Conservation (phyloP, 2,888 invertebrate species). For the Lochmaea capreae region DNA sequence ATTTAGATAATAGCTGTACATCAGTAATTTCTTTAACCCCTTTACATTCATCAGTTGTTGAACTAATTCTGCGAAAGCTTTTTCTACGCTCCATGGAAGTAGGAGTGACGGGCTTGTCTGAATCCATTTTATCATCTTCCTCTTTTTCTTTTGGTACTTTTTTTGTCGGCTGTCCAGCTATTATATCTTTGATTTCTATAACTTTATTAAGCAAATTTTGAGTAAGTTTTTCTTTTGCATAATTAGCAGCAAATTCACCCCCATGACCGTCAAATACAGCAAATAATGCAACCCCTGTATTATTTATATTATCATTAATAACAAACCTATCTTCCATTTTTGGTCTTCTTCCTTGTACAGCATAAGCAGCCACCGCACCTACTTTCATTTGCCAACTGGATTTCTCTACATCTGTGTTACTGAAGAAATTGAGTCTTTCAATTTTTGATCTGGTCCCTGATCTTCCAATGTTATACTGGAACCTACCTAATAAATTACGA, state of each 20-base stretch:
- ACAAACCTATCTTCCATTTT: constrained; percentile 97
- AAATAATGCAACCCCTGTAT: constrained; percentile 87
- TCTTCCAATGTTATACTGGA: constrained; percentile 76
- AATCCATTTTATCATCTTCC: constrained; percentile 67
- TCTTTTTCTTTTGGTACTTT: constrained; percentile 56
- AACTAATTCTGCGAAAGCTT: constrained; percentile 75
- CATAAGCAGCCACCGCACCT: constrained; percentile 84
- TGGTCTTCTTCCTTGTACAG: constrained; percentile 88
- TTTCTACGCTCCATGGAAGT: constrained; percentile 69
- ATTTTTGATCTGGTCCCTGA: constrained; percentile 69
- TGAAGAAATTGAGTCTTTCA: constrained; percentile 70
- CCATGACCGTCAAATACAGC: constrained; percentile 97
- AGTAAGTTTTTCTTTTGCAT: constrained; percentile 88
- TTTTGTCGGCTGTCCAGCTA: constrained; percentile 68
- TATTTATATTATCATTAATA: constrained; percentile 85
- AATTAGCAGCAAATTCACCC: constrained; percentile 94
- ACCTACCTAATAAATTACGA: constrained; percentile 73
- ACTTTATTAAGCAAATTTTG: constrained; percentile 83
- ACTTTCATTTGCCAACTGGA: constrained; percentile 83
- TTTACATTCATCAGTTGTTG: constrained; percentile 67
- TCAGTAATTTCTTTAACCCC: constrained; percentile 73
- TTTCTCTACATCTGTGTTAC: constrained; percentile 67
- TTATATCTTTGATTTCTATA: constrained; percentile 77
- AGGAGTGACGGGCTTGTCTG: constrained; percentile 61
- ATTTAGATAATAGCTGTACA: constrained; percentile 74